A percentile compares a stretch with the other conserved stretches of the same genome.
These are phyloP conservation scores for Bombus terrestris DNA, from an alignment of 1,140 invertebrate species.

Conservation along the genomic window DNA sequence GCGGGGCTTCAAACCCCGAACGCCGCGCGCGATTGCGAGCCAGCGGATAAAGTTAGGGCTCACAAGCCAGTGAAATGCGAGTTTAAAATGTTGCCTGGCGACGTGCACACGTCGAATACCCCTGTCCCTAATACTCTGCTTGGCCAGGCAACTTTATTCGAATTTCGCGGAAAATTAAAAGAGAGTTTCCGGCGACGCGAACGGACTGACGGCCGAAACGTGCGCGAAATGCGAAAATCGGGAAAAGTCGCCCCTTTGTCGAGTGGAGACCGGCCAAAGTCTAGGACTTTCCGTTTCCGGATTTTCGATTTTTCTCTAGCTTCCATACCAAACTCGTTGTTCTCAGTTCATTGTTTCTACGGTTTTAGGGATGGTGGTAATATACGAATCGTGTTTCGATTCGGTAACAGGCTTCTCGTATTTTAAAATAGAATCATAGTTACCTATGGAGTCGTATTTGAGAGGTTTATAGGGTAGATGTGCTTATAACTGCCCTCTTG, in stretches of 20 bases:
- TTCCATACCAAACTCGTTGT: background rate
- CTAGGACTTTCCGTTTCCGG: conserved; percentile 44
- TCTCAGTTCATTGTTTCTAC: background rate
- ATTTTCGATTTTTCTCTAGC: conserved; percentile 56
- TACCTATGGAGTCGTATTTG: background rate
- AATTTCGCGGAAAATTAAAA: conserved; percentile 76
- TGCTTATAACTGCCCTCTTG: background rate
- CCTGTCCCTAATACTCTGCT: conserved; percentile 57
- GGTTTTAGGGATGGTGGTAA: background rate
- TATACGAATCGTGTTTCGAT: background rate
- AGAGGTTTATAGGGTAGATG: background rate
- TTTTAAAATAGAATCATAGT: background rate
- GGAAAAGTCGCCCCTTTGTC: conserved; percentile 40
- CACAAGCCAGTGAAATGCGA: conserved; percentile 69
- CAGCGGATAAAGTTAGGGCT: conserved; percentile 67
- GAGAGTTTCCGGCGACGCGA: conserved; percentile 59
- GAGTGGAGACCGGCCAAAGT: conserved; percentile 8
- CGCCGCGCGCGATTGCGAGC: background rate
- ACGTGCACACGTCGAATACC: conserved; percentile 59
- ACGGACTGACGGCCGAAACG: conserved; percentile 39
- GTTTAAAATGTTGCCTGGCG: conserved; percentile 68
- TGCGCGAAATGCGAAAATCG: conserved; percentile 61
- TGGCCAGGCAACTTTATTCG: conserved; percentile 75
- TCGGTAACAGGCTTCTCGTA: background rate
- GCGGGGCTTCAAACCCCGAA: conserved; percentile 62